phyloP scores from a whole-genome alignment of 2,888 invertebrate species.

The Acronicta leporina region DNA sequence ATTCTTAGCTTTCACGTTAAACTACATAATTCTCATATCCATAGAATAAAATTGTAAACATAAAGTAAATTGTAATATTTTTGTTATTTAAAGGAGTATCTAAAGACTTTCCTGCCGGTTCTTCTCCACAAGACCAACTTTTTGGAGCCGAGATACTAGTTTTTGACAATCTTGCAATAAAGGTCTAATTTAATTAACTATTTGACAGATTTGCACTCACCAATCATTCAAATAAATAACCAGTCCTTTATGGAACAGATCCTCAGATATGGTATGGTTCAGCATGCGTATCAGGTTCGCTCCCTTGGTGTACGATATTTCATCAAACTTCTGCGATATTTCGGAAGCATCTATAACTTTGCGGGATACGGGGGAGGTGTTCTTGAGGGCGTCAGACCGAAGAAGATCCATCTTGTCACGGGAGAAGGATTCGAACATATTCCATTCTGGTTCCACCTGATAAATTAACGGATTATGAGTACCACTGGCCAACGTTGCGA shows the following conservation, averaged over 20 bases:
- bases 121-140: too few species aligned
- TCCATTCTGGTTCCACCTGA: conserved; percentile 89
- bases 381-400: conserved; percentile 86
- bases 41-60: too few species aligned
- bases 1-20: too few species aligned
- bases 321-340: conserved; percentile 90
- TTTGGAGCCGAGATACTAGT: too few species aligned
- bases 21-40: too few species aligned
- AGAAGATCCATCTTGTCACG: conserved; percentile 89
- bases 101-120: too few species aligned
- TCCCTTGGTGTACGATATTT: conserved; percentile 88
- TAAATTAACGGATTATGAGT: not conserved
- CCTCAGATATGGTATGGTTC: conserved; percentile 86
- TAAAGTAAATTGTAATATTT: too few species aligned
- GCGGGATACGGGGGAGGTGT: conserved; percentile 87
- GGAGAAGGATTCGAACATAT: conserved; percentile 86
- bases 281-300: conserved; percentile 90
- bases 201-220: conserved; percentile 79
- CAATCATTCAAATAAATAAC: conserved; percentile 87
- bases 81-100: too few species aligned
- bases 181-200: not conserved
- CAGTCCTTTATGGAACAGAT: conserved; percentile 86
- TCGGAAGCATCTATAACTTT: conserved; percentile 86
- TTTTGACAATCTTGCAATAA: too few species aligned
- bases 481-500: not conserved